These are phyloP conservation scores for Desoria tigrina DNA, from an alignment of 2,888 invertebrate species.

Conservation along the genomic window DNA sequence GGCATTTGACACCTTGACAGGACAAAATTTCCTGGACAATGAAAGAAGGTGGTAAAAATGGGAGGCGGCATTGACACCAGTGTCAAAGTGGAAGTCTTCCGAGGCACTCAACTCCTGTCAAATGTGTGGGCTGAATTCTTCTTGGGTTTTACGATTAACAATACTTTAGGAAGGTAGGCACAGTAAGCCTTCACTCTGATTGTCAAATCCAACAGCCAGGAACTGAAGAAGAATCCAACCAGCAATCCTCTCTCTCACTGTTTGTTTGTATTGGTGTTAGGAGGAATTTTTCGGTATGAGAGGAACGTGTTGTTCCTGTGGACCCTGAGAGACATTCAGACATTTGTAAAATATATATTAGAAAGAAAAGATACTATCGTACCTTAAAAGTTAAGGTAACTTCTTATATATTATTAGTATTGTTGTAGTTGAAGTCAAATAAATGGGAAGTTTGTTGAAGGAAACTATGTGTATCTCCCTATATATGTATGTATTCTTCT, in stretches of 20 bases:
- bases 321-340: no score
- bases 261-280: slow-evolving; percentile 7
- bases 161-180: not conserved
- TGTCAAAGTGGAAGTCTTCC: slow-evolving; percentile 14
- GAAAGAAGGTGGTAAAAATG: slow-evolving; percentile 18
- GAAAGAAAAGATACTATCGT: no score
- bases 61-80: slow-evolving; percentile 14
- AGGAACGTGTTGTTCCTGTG: slow-evolving; percentile 11
- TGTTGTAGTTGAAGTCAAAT: not conserved
- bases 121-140: slow-evolving; percentile 25
- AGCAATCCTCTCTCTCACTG: no score
- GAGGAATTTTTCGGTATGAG: not conserved
- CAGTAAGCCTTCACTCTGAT: no score
- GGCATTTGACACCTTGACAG: slow-evolving; percentile 22
- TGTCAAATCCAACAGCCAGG: no score
- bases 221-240: no score
- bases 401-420: not conserved
- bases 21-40: slow-evolving; percentile 19
- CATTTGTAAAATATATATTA: no score
- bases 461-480: no score
- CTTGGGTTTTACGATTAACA: slow-evolving; percentile 19
- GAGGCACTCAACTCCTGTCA: slow-evolving; percentile 21
- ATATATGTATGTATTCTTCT: no score
- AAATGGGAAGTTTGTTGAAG: not conserved
- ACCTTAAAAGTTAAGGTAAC: not conserved